Percentiles rank a stretch among this genome's conserved stretches.
Conservation (phyloP, 2,113 vertebrate species). For the Phaetusa simplex region DNA sequence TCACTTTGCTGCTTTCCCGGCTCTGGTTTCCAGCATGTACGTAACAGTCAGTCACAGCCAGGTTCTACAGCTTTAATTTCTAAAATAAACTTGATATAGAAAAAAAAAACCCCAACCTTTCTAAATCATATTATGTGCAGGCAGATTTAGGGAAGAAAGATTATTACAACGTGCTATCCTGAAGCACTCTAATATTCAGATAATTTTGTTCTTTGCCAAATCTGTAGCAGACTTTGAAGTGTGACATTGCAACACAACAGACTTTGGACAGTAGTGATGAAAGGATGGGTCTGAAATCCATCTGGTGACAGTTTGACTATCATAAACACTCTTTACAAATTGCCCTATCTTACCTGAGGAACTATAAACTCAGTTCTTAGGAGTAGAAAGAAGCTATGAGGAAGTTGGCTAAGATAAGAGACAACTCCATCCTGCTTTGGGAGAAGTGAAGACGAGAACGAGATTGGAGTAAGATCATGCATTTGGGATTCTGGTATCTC, state of each 20-base stretch:
- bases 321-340: background rate
- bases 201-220: background rate
- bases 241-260: constrained; percentile 17
- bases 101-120: background rate
- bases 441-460: background rate
- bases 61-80: background rate
- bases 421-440: background rate
- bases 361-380: background rate
- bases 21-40: background rate
- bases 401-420: background rate
- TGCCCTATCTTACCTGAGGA: background rate
- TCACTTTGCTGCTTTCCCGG: background rate
- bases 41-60: background rate
- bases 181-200: background rate
- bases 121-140: background rate
- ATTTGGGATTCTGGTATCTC: background rate
- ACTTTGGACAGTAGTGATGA: constrained; percentile 22
- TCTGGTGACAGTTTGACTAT: background rate
- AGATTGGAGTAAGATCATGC: background rate
- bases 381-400: background rate
- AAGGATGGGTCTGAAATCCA: constrained; percentile 27
- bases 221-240: background rate
- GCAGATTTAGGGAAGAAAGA: background rate
- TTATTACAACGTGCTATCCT: background rate
- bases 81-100: background rate